Evolutionary conservation across 2,888 invertebrate genomes (phyloP), one percentile per base, ranked within the genome.

Genomic region (Apodemia duryi): DNA sequence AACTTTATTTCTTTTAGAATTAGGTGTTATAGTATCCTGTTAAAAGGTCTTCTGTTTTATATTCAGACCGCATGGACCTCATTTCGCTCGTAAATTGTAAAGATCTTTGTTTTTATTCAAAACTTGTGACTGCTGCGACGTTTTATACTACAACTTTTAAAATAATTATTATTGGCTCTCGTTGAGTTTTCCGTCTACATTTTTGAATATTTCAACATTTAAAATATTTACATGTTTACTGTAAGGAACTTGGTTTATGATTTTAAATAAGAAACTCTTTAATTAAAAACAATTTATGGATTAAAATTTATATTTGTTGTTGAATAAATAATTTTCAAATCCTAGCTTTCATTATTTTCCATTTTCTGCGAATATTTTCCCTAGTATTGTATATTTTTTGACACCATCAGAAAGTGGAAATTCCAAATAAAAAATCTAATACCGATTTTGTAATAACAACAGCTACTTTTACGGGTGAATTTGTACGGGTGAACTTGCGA

Each of bases 51-150:
- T 29, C 57, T 57, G 13, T 57, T 57, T 57, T 57, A 57, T 57
- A 57, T 57, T 57, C 57, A 57, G 29, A 57, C 57, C 57, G 32
- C 57, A 57, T 32, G 57, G 57, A 57, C 57, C 57, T 57, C 57
- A 57, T 57, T 57, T 57, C 32, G 29, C 57, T 32, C 57, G 57
- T 57, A 57, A 35, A 57, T 57, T 57, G 57, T 57, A 57, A 57
- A 57, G 29, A 57, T 57, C 57, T 57, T 57, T 57, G 57, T 32
- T 57, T 57, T 57, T 57, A 57, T 57, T 57, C 32, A 57, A 57
- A 57, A 57, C 57, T 57, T 57, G 57, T 57, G 57, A 57, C 57
- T 57, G 57, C 57, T 57, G 57, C 57, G 57, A 57, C 57, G 13
- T 57, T 57, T 29, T 57, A 32, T 13, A 13, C 32, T 13, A 13